Evolutionary conservation across 1,140 invertebrate genomes (phyloP).

Genomic region (Drosophila bocki): DNA sequence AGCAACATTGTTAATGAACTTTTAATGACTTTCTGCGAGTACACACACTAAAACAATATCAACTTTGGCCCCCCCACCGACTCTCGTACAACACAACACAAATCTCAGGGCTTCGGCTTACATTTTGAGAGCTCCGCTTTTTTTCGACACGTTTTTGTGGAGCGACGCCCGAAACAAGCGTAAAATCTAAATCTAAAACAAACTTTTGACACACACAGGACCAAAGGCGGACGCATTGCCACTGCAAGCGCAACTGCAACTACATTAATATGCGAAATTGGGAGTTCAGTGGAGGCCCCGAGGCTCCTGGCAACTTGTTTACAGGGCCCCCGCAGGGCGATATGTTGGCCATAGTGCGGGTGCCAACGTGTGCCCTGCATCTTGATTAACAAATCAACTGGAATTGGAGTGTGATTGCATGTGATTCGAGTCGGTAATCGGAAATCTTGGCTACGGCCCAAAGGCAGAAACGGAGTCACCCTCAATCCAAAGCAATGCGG

Average conservation of each 20-base stretch:
- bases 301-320: constrained; percentile 62
- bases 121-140: constrained; percentile 14
- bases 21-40: constrained; percentile 81
- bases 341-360: constrained; percentile 31
- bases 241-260: constrained; percentile 42
- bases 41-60: constrained; percentile 42
- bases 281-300: constrained; percentile 29
- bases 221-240: constrained; percentile 33
- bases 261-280: constrained; percentile 56
- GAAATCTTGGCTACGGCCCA: constrained; percentile 44
- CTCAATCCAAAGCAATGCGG: constrained; percentile 7
- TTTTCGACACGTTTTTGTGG: constrained; percentile 45
- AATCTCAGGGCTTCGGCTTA: constrained; percentile 58
- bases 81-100: constrained; percentile 25
- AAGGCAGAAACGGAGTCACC: constrained; percentile 33
- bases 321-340: constrained; percentile 39
- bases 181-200: constrained; percentile 66
- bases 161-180: constrained; percentile 60
- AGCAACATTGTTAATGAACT: constrained; percentile 84
- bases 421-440: constrained; percentile 36
- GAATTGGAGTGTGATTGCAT: constrained; percentile 53
- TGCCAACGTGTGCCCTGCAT: constrained; percentile 41
- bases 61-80: constrained; percentile 20
- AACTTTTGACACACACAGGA: constrained; percentile 33
- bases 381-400: constrained; percentile 74